Evolutionary conservation across 2,797 vertebrate genomes (phyloP), one percentile per base, ranked within the genome.

Genomic region (Vultur gryphus): DNA sequence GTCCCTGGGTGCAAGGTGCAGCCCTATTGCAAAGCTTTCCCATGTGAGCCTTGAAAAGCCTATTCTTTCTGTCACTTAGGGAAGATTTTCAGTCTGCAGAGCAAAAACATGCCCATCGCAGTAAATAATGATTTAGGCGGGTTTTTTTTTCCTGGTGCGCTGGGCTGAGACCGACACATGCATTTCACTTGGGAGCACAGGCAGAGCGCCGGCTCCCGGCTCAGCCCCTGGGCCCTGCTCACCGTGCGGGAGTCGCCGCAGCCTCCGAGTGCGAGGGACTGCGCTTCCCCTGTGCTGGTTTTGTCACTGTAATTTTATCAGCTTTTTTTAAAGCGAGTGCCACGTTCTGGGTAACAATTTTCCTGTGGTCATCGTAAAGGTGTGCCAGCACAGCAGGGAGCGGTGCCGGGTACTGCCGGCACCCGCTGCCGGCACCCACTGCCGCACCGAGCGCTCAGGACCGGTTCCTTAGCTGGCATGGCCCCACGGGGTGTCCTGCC

Each of bases 21-120:
- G 75, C 41, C 41, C 31, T n/a, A 7, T 9, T 11, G 49, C 37
- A 26, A 16, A 43, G 85, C 67, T 43, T 41, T 54, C 67, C 66
- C 10, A 3, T 23, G 19, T 26, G 19, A n/a, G 58, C 29, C 41
- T 62, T 48, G 35, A 55, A 39, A 55, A 43, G 31, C 13, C 33
- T n/a, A 1, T 54, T 48, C 51, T 48, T 57, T 49, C 57, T 20
- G 6, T 6, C 17, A 48, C 12, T 28, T 16, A 28, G 35, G 37
- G n/a, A 31, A 29, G 35, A 48, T 51, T 96, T 96, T 91, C 95
- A 85, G 87, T 59, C 77, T 77, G 37, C 83, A 76, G 82, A 87
- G 93, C 92, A 89, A 91, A 59, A 87, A 77, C 66, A 55, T 96
- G 94, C 75, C 95, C 94, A 57, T 94, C 69, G 52, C 67, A 84